These are phyloP conservation scores for Hephaestus fuliginosus DNA, from an alignment of 2,797 vertebrate genomes.

Conservation along the genomic window DNA sequence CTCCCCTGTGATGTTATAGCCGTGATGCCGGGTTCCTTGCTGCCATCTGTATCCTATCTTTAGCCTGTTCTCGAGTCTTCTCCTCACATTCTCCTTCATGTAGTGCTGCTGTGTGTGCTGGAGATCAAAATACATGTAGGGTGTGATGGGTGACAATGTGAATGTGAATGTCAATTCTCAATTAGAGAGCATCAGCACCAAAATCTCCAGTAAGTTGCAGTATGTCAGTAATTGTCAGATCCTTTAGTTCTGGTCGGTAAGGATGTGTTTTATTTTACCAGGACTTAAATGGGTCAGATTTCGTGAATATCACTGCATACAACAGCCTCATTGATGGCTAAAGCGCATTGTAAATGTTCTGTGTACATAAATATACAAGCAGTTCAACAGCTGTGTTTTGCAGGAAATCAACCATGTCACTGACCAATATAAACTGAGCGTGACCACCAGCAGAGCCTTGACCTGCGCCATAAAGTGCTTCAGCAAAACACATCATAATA, in stretches of 20 bases:
- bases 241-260: too few relatives aligned
- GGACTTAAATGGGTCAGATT: too few relatives aligned
- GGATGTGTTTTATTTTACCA: too few relatives aligned
- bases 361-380: slow-evolving; percentile 2
- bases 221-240: too few relatives aligned
- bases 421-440: slow-evolving; percentile 13
- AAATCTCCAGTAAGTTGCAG: not conserved
- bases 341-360: not conserved
- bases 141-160: not conserved
- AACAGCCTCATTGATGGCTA: not conserved
- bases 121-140: not conserved
- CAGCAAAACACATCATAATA: slow-evolving; percentile 11
- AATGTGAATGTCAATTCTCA: not conserved
- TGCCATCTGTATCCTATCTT: slow-evolving; percentile 1
- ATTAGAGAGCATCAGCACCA: not conserved
- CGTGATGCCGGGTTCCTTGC: not conserved
- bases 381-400: slow-evolving; percentile 17
- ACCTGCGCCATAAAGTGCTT: not conserved
- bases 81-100: not conserved
- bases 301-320: not conserved
- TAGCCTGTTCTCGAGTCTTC: not conserved
- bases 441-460: slow-evolving; percentile 7
- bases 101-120: not conserved
- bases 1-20: slow-evolving; percentile 14
- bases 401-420: slow-evolving; percentile 14